Evolutionary conservation across 2,797 vertebrate species (phyloP).

Genomic region (Novumbra hubbsi): DNA sequence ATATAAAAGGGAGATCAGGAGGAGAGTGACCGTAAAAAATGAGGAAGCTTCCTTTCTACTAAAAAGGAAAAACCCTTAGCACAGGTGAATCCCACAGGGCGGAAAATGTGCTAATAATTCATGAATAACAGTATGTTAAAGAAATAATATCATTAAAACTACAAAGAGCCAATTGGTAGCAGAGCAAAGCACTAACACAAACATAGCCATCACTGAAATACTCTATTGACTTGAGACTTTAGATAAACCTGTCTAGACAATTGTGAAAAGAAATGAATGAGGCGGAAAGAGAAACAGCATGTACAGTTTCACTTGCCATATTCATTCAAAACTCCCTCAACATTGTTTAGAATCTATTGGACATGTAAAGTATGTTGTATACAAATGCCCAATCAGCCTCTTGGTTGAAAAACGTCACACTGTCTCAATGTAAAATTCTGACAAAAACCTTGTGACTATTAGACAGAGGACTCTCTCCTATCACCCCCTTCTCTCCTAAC

Average conservation of each 20-base stretch:
- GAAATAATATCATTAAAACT: slow-evolving; percentile 4
- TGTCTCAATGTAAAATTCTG: not conserved
- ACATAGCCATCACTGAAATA: not conserved
- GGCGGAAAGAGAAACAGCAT: not conserved
- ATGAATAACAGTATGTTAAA: not conserved
- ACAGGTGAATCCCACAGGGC: not conserved
- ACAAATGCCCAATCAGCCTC: not conserved
- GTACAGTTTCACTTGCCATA: not conserved
- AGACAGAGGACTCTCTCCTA: not conserved
- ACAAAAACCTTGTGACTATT: not conserved
- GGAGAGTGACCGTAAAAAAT: not conserved
- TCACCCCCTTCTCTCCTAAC: not conserved
- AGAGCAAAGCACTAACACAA: not conserved
- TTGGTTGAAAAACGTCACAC: not conserved
- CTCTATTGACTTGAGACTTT: not conserved
- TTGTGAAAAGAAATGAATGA: not conserved
- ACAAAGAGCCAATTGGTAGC: not conserved
- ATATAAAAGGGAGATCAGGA: not conserved
- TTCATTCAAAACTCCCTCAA: not conserved
- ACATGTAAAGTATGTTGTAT: not conserved
- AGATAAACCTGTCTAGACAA: not conserved
- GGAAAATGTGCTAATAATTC: not conserved
- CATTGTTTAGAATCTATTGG: not conserved
- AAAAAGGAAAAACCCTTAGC: not conserved
- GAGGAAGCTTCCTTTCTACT: not conserved